Conservation (phyloP, 2,888 invertebrate genomes). For the Chymomyza fuscimana region DNA sequence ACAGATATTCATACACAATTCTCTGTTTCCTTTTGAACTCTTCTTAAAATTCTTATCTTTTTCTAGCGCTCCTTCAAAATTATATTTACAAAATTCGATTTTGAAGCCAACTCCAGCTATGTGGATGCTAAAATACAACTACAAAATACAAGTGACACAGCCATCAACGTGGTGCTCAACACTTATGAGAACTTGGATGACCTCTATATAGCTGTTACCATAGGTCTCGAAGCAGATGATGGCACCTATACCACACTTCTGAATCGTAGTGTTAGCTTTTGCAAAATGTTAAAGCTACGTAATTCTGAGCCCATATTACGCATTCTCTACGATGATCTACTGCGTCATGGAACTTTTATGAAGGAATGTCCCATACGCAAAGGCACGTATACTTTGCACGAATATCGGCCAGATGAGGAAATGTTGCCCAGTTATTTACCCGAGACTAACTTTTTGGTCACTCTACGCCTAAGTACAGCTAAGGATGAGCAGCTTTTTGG, state of each 20-base stretch:
- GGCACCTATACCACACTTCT: constrained; percentile 63
- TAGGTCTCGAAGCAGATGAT: constrained; percentile 58
- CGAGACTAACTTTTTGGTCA: constrained; percentile 62
- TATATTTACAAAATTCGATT: constrained; percentile 60
- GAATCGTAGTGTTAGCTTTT: constrained; percentile 62
- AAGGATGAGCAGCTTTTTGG: constrained; percentile 53
- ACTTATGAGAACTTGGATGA: constrained; percentile 63
- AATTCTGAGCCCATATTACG: constrained; percentile 60
- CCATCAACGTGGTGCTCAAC: constrained; percentile 55
- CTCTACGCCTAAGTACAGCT: constrained; percentile 40
- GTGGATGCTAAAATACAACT: constrained; percentile 62
- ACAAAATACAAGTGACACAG: constrained; percentile 56
- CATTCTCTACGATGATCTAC: constrained; percentile 67
- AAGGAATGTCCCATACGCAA: constrained; percentile 71
- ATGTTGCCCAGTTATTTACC: constrained; percentile 73
- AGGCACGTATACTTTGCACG: constrained; percentile 59
- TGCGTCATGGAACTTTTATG: constrained; percentile 64
- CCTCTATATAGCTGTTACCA: constrained; percentile 46
- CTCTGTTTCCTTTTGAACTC: too few relatives aligned
- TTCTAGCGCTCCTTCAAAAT: constrained; percentile 73
- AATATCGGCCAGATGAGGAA: constrained; percentile 75
- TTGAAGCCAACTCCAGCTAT: constrained; percentile 59
- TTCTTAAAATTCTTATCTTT: neutral
- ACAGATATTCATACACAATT: too few relatives aligned
- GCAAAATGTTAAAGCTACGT: constrained; percentile 68